A percentile compares a stretch with the other conserved stretches of the same genome.
These are phyloP conservation scores for Stomatorhinus walkeri DNA, from an alignment of 2,797 vertebrate species.

Conservation along the genomic window DNA sequence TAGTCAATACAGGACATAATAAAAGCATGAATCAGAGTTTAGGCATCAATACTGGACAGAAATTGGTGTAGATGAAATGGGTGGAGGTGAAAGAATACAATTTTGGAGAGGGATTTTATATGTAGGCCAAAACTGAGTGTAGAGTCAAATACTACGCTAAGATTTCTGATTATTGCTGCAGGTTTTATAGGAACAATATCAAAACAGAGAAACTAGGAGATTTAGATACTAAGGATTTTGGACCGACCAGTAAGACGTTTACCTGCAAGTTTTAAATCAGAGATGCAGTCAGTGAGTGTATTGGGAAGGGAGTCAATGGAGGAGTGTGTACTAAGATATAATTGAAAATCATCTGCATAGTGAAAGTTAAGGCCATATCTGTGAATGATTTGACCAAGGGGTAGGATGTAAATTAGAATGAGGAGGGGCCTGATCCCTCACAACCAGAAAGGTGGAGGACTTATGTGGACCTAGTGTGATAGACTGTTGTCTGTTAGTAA, in stretches of 20 bases:
- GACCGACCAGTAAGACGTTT: background rate
- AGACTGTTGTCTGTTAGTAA: background rate
- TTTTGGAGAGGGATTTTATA: background rate
- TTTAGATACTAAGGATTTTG: background rate
- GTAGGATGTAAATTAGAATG: background rate
- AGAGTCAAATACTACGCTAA: background rate
- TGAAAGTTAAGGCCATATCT: background rate
- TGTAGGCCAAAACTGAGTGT: background rate
- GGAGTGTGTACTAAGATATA: background rate
- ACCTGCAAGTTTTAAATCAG: background rate
- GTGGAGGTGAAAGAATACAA: background rate
- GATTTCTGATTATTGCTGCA: background rate
- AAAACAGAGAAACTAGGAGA: background rate
- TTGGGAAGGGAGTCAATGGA: background rate
- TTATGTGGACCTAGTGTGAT: background rate
- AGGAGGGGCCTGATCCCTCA: background rate
- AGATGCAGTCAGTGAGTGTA: background rate
- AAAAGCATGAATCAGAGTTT: too few species aligned
- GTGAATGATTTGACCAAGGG: background rate
- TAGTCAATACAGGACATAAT: too few species aligned
- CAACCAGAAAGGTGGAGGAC: background rate
- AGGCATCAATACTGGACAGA: background rate
- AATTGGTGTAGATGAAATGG: background rate
- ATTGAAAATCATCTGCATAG: background rate
- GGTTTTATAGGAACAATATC: background rate